Evolutionary conservation across 2,797 vertebrate genomes (phyloP), one percentile per base, ranked within the genome.

Genomic region (Sebastes ruberrimus): DNA sequence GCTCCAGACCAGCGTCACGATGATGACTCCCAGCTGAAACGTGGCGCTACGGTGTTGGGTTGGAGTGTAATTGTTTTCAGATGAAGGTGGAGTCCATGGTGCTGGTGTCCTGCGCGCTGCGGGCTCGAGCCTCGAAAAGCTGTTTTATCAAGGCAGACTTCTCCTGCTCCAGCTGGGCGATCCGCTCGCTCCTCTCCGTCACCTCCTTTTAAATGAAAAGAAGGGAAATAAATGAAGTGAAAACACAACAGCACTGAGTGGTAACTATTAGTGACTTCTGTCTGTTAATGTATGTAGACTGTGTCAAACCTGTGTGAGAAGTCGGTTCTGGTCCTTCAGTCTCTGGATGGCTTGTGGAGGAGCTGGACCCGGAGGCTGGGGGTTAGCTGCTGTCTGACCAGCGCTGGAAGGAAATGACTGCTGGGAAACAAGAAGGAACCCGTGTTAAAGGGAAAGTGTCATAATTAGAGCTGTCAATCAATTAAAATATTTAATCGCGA

Each of bases 11-110:
- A 73, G 75, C 20, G 4, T 56, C 16, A 1, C 7, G 35, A n/a
- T 23, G 52, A n/a, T 23, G 61, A 69, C 62, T 86, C 59, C 42
- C 22, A 18, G 69, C 61, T 73, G 55, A 74, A 61, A 6, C 74
- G 11, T 42, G 20, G 35, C n/a, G 42, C 63, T 28, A 18, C n/a
- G 25, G 25, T 49, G 68, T 33, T 49, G 32, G 27, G 27, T 38
- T 82, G 65, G 57, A 67, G 78, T 38, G 46, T 33, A 33, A 28
- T 5, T 10, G 30, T 46, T 64, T 38, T 96, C 96, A 99, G 94
- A 98, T 99, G 92, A 99, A 99, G 62, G 98, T 99, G 80, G 98
- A 98, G 86, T 99, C 98, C 92, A 99, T 94, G 69, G 95, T 93
- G 89, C 96, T 97, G 0, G 83, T 89, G 9, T 98, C 97, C 0